Percentiles rank a stretch among this genome's conserved stretches.
Conservation (phyloP, 92 coral and sea anemone species). For the Phenganax subtilis region DNA sequence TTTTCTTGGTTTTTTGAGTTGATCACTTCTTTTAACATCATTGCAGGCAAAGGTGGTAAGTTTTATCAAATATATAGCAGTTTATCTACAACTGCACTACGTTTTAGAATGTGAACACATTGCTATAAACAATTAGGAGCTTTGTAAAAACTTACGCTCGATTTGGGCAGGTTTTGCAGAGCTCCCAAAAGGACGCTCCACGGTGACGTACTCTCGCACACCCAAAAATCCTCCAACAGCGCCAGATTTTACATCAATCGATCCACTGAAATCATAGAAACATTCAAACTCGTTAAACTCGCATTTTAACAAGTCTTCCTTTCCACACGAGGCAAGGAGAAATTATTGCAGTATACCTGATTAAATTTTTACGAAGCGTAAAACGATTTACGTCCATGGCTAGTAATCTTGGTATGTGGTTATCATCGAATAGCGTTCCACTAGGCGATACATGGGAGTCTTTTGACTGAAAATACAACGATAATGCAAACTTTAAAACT, state of each 20-base stretch:
- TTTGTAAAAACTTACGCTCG: slow-evolving; percentile 11
- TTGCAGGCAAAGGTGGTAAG: no score
- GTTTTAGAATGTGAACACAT: background rate
- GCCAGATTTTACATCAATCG: slow-evolving; percentile 6
- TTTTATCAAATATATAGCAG: no score
- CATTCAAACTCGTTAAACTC: no score
- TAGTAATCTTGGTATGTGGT: slow-evolving; percentile 68
- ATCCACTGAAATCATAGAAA: background rate
- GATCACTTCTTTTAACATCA: no score
- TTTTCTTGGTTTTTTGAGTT: background rate
- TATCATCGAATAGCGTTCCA: slow-evolving; percentile 34
- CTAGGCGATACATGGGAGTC: slow-evolving; percentile 6
- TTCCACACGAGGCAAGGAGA: background rate
- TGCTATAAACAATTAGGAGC: background rate
- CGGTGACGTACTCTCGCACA: slow-evolving; percentile 76
- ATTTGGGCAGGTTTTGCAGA: slow-evolving; percentile 22
- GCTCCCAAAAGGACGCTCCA: slow-evolving; percentile 83
- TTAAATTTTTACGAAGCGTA: slow-evolving; percentile 77
- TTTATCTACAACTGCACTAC: no score
- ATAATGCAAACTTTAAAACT: no score
- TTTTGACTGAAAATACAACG: slow-evolving; percentile 9
- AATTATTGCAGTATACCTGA: slow-evolving; percentile 52
- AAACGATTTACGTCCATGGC: slow-evolving; percentile 92
- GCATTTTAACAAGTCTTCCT: no score
- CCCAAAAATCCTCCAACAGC: slow-evolving; percentile 41